Evolutionary conservation across 2,797 vertebrate species (phyloP).

Genomic region (Pantherophis alleghaniensis): DNA sequence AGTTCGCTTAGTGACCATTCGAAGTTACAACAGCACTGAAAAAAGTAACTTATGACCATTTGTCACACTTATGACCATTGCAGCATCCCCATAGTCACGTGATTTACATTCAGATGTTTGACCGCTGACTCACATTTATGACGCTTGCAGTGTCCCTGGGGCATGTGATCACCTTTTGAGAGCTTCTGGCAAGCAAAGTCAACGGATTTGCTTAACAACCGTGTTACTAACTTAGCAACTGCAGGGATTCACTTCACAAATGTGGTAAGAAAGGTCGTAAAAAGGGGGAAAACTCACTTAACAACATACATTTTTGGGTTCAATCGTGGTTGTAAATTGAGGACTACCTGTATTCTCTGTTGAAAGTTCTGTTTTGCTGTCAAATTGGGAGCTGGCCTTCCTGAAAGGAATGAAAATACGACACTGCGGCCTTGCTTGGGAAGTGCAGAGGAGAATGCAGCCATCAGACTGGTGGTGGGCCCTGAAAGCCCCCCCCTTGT

Average conservation of each 20-base stretch:
- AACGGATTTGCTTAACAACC: not conserved
- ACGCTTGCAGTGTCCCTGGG: not conserved
- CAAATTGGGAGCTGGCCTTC: not conserved
- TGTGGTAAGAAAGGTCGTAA: not conserved
- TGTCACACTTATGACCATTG: not conserved
- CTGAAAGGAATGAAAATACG: not conserved
- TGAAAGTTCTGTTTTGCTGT: not conserved
- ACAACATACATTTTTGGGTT: not conserved
- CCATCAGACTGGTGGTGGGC: not conserved
- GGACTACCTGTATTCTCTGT: not conserved
- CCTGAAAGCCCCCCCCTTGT: too few relatives aligned
- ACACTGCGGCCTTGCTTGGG: not conserved
- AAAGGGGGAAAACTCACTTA: not conserved
- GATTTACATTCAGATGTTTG: not conserved
- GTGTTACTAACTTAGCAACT: not conserved
- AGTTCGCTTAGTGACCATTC: not conserved
- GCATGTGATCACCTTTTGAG: not conserved
- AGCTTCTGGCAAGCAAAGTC: not conserved
- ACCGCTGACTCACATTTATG: not conserved
- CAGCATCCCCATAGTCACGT: not conserved
- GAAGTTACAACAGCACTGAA: not conserved
- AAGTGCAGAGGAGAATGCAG: not conserved
- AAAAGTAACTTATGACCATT: not conserved
- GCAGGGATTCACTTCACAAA: not conserved
- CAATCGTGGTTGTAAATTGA: not conserved